phyloP scores from a whole-genome alignment of 92 coral and sea anemone species.

The Desmophyllum pertusum region DNA sequence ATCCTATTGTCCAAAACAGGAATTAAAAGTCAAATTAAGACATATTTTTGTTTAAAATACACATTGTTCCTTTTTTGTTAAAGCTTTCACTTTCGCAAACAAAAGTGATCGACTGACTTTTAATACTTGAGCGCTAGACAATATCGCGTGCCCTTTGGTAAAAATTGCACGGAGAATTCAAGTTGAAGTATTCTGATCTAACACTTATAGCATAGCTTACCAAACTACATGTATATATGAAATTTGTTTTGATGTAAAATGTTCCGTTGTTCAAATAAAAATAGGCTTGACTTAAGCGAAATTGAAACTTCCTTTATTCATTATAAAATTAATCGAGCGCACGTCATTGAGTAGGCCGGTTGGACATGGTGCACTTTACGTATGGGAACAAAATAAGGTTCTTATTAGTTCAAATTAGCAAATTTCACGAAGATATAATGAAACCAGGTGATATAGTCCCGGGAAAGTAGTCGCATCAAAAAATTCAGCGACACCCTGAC shows the following conservation, averaged over 20 bases:
- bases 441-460: neutral
- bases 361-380: no score
- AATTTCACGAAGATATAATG: neutral
- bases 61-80: neutral
- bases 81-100: conserved; percentile 1
- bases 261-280: neutral
- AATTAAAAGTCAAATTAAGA: conserved; percentile 15
- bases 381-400: neutral
- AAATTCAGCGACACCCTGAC: no score
- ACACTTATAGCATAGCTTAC: neutral
- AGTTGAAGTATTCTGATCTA: neutral
- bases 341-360: neutral
- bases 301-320: neutral
- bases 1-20: neutral
- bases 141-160: neutral
- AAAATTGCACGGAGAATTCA: neutral
- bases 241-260: neutral
- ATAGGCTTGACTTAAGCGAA: neutral
- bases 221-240: neutral
- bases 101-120: neutral
- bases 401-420: neutral
- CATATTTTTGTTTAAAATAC: neutral
- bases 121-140: neutral
- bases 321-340: neutral
- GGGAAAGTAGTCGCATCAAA: neutral